Evolutionary conservation across 2,797 vertebrate species (phyloP).

Genomic region (Diceros bicornis): DNA sequence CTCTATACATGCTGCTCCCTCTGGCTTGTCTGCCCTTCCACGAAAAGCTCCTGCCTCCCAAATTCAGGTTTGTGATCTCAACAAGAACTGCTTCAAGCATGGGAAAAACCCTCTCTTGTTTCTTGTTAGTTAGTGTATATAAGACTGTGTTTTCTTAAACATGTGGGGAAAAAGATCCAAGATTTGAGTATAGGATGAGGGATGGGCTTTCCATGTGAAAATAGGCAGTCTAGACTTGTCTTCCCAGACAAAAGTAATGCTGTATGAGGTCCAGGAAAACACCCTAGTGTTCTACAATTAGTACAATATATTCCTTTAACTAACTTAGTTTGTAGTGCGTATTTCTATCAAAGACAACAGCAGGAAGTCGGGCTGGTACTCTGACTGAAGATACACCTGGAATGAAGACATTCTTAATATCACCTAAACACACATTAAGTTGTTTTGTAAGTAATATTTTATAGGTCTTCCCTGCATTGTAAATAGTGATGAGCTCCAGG

Average conservation of each 20-base stretch:
- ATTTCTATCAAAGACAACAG: not conserved
- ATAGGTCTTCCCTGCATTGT: not conserved
- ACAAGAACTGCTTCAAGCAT: not conserved
- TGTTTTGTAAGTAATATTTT: not conserved
- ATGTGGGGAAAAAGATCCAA: not conserved
- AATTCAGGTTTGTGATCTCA: not conserved
- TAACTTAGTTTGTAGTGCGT: not conserved
- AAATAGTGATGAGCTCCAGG: not conserved
- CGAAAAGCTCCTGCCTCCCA: not conserved
- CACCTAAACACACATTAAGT: not conserved
- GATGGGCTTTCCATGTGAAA: not conserved
- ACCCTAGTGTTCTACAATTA: not conserved
- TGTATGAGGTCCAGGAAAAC: not conserved
- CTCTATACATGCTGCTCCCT: rapidly evolving
- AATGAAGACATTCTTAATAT: not conserved
- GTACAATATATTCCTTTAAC: not conserved
- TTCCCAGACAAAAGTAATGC: not conserved
- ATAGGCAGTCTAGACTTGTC: not conserved
- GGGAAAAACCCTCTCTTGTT: not conserved
- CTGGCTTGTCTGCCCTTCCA: not conserved
- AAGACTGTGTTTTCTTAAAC: not conserved
- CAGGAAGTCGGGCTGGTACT: not conserved
- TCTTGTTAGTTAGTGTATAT: not conserved
- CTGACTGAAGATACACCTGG: not conserved
- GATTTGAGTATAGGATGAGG: not conserved